Evolutionary conservation across 1,140 invertebrate species (phyloP).

Genomic region (Diachasmimorpha longicaudata): DNA sequence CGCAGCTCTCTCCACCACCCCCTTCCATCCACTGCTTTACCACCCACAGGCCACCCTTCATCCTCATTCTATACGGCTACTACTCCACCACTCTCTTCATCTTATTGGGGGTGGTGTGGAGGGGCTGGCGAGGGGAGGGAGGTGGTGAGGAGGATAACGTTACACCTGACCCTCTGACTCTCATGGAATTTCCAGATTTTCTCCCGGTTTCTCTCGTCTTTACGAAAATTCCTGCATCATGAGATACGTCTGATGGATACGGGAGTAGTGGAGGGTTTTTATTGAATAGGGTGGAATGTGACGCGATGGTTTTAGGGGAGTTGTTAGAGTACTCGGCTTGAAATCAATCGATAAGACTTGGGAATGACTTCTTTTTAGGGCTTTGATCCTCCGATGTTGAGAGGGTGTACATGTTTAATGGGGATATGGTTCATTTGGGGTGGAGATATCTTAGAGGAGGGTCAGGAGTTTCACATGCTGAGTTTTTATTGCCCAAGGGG

Average conservation of each 20-base stretch:
- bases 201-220: background rate
- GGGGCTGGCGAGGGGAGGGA: background rate
- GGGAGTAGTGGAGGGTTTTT: background rate
- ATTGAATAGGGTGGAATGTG: background rate
- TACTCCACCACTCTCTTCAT: background rate
- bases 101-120: background rate
- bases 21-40: background rate
- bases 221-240: background rate
- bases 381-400: background rate
- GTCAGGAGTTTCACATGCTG: too few species aligned
- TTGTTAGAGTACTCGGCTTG: background rate
- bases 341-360: background rate
- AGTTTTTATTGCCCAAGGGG: too few species aligned
- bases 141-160: background rate
- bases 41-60: background rate
- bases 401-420: background rate
- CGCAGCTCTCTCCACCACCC: background rate
- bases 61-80: background rate
- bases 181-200: conserved; percentile 12
- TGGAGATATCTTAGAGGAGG: background rate
- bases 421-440: background rate
- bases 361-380: background rate
- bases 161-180: background rate
- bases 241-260: background rate
- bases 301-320: background rate